Conservation (phyloP, 1,140 invertebrate species). For the Magallana angulata region DNA sequence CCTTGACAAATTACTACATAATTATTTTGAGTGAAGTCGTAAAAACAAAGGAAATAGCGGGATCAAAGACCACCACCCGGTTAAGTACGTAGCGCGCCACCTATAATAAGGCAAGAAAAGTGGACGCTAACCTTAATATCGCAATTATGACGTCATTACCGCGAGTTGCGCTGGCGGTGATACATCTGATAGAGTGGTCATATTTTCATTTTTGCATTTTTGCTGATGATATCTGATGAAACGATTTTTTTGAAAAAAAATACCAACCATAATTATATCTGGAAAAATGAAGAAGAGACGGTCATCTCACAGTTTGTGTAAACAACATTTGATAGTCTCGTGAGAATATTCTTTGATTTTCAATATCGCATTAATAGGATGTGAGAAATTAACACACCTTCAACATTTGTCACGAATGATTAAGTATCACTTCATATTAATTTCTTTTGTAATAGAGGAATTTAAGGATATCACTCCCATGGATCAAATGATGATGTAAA, state of each 20-base stretch:
- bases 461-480: background rate
- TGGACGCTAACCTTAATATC: slow-evolving; percentile 8
- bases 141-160: slow-evolving; percentile 30
- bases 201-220: background rate
- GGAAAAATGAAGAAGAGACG: too few species aligned
- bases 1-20: slow-evolving; percentile 31
- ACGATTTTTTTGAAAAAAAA: background rate
- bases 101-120: slow-evolving; percentile 18
- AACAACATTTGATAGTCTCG: slow-evolving; percentile 18
- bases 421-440: background rate
- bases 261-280: background rate
- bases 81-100: background rate
- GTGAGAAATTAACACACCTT: background rate
- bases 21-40: slow-evolving; percentile 26
- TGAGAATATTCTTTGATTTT: background rate
- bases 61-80: slow-evolving; percentile 6
- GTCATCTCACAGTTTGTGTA: background rate
- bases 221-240: background rate
- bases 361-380: background rate
- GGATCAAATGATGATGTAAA: too few species aligned
- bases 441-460: background rate
- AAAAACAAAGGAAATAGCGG: slow-evolving; percentile 27
- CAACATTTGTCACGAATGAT: background rate
- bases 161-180: slow-evolving; percentile 26
- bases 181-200: slow-evolving; percentile 22